Evolutionary conservation across 2,888 invertebrate genomes (phyloP), one percentile per base, ranked within the genome.

Genomic region (Orgyia antiqua): DNA sequence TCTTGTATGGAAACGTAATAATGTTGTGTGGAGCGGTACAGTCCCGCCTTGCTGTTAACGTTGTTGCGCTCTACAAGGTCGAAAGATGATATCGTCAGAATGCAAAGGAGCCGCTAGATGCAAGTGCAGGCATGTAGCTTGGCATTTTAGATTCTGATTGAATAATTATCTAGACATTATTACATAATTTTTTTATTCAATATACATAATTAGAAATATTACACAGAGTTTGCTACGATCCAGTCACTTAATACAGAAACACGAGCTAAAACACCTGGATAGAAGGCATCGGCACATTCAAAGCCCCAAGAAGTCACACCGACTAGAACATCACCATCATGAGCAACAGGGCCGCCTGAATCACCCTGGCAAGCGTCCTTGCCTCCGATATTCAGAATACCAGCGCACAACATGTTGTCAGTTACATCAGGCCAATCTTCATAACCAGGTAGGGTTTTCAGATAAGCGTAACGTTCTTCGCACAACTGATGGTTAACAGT

Each of bases 351-450:
- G 10, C 76, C 68, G 1, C 76, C 77, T 7, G 69, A 65, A 42
- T 72, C 76, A 1, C 68, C 70, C 18, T 58, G 57, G 49, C 77
- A 78, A 9, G 43, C 49, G 25, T 51, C 51, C 20, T 44, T 52
- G 20, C 71, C 72, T 0, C 71, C 69, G 3, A 65, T 42, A 15
- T 76, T 60, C 4, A 72, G 41, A 9, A 67, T 27, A 12, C 82
- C 82, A 4, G 79, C 68, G 49, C 82, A 82, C 31, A 80, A 29
- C 79, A 82, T 80, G 31, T 59, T 58, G 4, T 45, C 45, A 2
- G 72, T 72, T 18, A 80, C 53, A 17, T 57, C 55, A 10, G 50
- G 62, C 55, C 34, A 65, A 33, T 12, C 7, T 17, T 17, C 13
- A 41, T 15, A 59, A n/a, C 56, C 56, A 2, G 62, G 57, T 29